phyloP scores from a whole-genome alignment of 2,797 vertebrate species.

The Macrochelys suwanniensis region DNA sequence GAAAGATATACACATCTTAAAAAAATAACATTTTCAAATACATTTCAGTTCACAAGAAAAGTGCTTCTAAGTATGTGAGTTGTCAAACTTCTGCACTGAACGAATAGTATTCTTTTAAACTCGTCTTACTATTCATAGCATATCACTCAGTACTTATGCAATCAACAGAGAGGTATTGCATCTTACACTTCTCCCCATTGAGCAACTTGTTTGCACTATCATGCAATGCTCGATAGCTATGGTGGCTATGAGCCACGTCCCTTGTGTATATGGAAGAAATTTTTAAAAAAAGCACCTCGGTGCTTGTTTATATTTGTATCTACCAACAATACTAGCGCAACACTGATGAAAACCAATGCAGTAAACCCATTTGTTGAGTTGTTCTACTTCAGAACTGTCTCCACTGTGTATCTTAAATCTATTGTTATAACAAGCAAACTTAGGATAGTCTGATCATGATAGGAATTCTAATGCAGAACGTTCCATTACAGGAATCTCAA shows the following conservation, averaged over 20 bases:
- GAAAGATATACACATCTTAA: background rate
- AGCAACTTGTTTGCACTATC: slow-evolving; percentile 69
- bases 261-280: slow-evolving; percentile 57
- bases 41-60: slow-evolving; percentile 38
- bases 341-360: slow-evolving; percentile 25
- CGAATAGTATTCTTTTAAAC: fast-evolving
- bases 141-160: slow-evolving; percentile 72
- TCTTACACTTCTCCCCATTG: slow-evolving; percentile 55
- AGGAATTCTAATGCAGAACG: background rate
- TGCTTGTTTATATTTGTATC: slow-evolving; percentile 42
- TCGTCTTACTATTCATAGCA: slow-evolving; percentile 10
- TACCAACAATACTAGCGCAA: slow-evolving; percentile 15
- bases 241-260: slow-evolving; percentile 50
- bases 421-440: background rate
- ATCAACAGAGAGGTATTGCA: slow-evolving; percentile 60
- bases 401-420: background rate
- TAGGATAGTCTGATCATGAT: background rate
- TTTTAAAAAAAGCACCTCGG: background rate
- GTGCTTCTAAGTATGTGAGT: background rate
- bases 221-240: slow-evolving; percentile 35
- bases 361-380: background rate
- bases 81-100: background rate
- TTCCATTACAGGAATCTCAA: background rate
- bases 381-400: background rate
- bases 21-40: slow-evolving; percentile 33